phyloP scores from a whole-genome alignment of 1,140 invertebrate genomes.

The Anoplophora glabripennis region DNA sequence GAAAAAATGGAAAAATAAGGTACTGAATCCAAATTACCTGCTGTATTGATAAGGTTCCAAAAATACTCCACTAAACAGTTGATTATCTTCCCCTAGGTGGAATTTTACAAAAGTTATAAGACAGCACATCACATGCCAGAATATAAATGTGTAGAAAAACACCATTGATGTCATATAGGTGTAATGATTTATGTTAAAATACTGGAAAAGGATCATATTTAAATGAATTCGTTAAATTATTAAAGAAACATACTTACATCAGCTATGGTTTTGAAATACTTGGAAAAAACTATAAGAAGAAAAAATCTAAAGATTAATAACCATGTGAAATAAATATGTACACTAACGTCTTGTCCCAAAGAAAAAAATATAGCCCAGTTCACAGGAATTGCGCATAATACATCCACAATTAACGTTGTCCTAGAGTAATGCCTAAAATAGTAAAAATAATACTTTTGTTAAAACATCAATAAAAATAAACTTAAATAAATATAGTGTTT shows the following conservation, averaged over 20 bases:
- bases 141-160: constrained; percentile 28
- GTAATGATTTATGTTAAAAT: constrained; percentile 29
- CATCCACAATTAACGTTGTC: constrained; percentile 30
- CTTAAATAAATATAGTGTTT: no score
- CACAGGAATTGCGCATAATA: constrained; percentile 32
- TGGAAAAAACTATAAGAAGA: constrained; percentile 30
- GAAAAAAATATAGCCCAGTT: constrained; percentile 15
- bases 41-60: neutral
- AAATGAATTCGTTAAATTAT: neutral
- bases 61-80: neutral
- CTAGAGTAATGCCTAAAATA: constrained; percentile 36
- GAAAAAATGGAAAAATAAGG: no score
- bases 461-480: no score
- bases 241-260: constrained; percentile 27
- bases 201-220: constrained; percentile 22
- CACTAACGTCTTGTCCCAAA: neutral
- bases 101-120: constrained; percentile 24
- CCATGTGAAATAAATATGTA: constrained; percentile 12
- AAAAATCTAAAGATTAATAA: constrained; percentile 28
- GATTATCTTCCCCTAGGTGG: neutral
- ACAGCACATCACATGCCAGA: constrained; percentile 34
- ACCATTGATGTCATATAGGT: constrained; percentile 31
- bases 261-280: constrained; percentile 30
- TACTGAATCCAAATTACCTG: constrained; percentile 5
- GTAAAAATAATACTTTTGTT: neutral